Percentiles rank a stretch among this genome's conserved stretches.
Conservation (phyloP, 2,113 vertebrate species). For the Gallinago media region DNA sequence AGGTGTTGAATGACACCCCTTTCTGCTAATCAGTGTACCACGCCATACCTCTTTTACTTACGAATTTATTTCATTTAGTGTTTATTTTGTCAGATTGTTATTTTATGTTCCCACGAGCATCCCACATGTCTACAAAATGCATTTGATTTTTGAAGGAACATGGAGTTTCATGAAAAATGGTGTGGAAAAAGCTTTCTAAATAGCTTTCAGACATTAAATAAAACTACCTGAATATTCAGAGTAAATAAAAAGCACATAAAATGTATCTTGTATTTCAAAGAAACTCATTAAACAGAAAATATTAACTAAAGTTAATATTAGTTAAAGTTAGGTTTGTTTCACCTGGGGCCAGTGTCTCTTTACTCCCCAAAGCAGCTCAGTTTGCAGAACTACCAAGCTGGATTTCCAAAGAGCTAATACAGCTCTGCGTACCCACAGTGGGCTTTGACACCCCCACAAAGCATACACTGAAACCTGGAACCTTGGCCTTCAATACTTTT, state of each 20-base stretch:
- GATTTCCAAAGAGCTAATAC: background rate
- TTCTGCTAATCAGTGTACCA: background rate
- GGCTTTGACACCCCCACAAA: background rate
- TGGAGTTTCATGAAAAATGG: background rate
- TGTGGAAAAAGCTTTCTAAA: background rate
- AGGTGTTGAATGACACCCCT: background rate
- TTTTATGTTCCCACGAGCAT: background rate
- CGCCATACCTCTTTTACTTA: background rate
- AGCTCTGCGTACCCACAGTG: background rate
- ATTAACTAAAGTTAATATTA: background rate
- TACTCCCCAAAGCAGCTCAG: background rate
- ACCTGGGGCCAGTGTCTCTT: background rate
- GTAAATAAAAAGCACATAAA: background rate
- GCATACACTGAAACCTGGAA: background rate
- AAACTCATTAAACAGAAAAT: background rate
- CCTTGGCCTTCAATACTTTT: background rate
- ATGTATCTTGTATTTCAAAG: background rate
- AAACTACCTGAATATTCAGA: background rate
- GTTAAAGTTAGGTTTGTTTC: background rate
- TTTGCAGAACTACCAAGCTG: background rate
- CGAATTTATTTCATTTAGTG: background rate
- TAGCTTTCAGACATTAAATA: background rate
- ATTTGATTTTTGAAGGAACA: background rate
- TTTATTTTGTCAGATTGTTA: slow-evolving; percentile 31
- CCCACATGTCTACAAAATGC: slow-evolving; percentile 5